These are phyloP conservation scores for Hemibagrus guttatus DNA, from an alignment of 2,797 vertebrate genomes.

Conservation along the genomic window DNA sequence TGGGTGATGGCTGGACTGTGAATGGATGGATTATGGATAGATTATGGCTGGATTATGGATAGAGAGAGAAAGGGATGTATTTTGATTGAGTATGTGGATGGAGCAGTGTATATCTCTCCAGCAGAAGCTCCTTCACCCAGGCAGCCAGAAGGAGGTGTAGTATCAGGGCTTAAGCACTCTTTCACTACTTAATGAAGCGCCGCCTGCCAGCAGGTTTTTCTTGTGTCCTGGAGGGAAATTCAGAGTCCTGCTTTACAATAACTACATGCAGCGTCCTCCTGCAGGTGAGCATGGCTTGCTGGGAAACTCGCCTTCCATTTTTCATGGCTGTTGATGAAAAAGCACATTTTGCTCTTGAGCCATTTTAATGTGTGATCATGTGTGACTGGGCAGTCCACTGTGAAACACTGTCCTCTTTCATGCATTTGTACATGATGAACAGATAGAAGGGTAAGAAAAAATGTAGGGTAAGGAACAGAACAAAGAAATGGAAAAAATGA, in stretches of 20 bases:
- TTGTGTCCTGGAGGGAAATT: conserved; percentile 16
- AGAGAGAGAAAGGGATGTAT: neutral
- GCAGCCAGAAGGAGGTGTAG: conserved; percentile 30
- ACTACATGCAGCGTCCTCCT: neutral
- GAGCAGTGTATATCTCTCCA: neutral
- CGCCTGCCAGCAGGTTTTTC: conserved; percentile 21
- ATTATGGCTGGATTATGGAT: neutral
- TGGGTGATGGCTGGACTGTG: neutral
- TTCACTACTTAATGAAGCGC: conserved; percentile 35
- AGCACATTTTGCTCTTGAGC: neutral
- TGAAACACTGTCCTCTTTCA: neutral
- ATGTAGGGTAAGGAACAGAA: neutral
- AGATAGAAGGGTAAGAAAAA: neutral
- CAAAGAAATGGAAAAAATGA: too few species aligned
- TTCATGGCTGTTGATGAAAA: conserved; percentile 4
- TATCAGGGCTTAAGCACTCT: conserved; percentile 13
- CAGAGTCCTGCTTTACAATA: conserved; percentile 8
- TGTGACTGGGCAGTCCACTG: neutral
- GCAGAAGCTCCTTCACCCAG: conserved; percentile 8
- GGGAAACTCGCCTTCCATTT: conserved; percentile 27
- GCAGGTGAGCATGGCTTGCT: conserved; percentile 7
- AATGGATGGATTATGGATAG: neutral
- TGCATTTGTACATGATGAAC: neutral
- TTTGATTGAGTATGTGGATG: neutral
- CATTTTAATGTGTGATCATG: conserved; percentile 23